Base-by-base conservation (phyloP, 2,113 vertebrate genomes). In the Hydropotes inermis region DNA sequence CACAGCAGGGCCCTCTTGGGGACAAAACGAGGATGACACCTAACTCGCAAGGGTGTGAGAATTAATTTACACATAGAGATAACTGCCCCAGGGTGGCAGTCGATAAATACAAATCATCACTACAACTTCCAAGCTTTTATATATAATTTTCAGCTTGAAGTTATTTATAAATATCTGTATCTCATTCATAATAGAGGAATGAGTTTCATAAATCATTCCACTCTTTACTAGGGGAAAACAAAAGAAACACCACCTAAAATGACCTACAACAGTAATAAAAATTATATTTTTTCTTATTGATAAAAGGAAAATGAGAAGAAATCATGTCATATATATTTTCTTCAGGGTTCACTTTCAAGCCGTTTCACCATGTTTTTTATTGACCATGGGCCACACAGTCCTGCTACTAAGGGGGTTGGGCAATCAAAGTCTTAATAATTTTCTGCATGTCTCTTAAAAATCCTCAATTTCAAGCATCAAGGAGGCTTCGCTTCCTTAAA, bases 341-440 rank as follows among this genome's bases (percentile, higher is more conserved):
- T 88, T 78, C 36, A 60, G 47, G 33, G 23, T 81, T 61, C 64
- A 50, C 21, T 82, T 91, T 87, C 30, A 79, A 67, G 25, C 76
- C 58, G 33, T 86, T 85, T 47, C 11, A 79, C 21, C 19, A 10
- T 47, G 50, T 83, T 67, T 8, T 39, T 43, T 14, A 43, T 39
- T 45, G 7, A 39, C 55, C 14, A 0, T 3, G 21, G 30, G 4
- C 58, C 45, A 15, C 2, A 33, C 1, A 47, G 6, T 25, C n/a
- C 60, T 17, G 33, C 58, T 81, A 45, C 50, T 25, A 27, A 58
- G 84, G 52, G 16, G 36, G 10, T 1, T 45, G 16, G 12, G 25
- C 47, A 76, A 47, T 27, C 15, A 28, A 39, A 21, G 33, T 58
- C 47, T 89, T 78, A 39, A 76, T 57, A n/a, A 21, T 54, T 93